These are phyloP conservation scores for Barnardius zonarius DNA, from an alignment of 2,113 vertebrate genomes.

Conservation along the genomic window DNA sequence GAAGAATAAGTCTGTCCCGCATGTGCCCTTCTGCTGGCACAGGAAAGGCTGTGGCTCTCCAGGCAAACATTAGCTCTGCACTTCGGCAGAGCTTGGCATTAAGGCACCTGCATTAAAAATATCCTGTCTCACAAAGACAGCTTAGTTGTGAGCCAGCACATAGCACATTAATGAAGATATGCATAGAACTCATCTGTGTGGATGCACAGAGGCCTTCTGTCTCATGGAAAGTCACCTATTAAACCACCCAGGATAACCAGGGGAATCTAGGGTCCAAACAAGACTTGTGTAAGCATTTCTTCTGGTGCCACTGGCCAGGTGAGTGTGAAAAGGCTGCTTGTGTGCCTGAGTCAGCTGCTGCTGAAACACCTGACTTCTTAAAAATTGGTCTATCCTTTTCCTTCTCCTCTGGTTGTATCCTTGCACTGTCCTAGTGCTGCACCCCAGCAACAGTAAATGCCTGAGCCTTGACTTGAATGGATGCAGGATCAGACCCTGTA, in stretches of 20 bases:
- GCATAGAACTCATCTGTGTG: background rate
- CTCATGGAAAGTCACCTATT: background rate
- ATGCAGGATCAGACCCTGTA: background rate
- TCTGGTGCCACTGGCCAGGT: background rate
- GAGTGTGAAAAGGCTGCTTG: background rate
- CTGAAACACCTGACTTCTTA: background rate
- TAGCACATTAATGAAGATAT: background rate
- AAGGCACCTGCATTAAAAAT: background rate
- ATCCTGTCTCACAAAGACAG: background rate
- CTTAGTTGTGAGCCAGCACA: background rate
- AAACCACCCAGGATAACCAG: background rate
- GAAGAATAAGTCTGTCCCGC: background rate
- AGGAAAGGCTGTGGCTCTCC: background rate
- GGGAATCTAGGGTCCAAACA: background rate
- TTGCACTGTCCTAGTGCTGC: background rate
- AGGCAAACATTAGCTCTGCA: background rate
- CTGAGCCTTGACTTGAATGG: background rate
- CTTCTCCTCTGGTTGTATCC: background rate
- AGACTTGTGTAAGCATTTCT: background rate
- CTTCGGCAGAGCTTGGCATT: background rate
- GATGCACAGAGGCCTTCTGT: slow-evolving; percentile 12
- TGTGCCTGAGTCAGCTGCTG: background rate
- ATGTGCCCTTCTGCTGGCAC: background rate
- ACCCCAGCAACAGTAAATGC: background rate
- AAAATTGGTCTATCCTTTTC: background rate